Conservation (phyloP, 2,797 vertebrate genomes). For the Scarus forsteni region DNA sequence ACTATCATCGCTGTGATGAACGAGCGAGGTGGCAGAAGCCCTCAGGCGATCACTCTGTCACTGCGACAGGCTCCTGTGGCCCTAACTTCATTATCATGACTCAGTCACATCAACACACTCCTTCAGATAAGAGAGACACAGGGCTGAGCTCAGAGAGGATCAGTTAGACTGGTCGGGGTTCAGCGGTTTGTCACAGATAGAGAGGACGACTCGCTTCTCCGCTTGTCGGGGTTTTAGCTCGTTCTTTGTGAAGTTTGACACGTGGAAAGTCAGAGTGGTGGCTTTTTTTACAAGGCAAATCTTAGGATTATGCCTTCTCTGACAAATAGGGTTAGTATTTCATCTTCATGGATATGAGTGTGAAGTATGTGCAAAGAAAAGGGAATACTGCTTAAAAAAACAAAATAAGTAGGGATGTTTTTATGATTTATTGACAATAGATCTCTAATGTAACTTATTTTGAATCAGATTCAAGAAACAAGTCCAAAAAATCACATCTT, state of each 20-base stretch:
- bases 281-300: background rate
- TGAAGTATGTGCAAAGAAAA: background rate
- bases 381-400: too few species aligned
- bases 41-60: constrained; percentile 72
- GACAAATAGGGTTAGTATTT: background rate
- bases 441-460: too few species aligned
- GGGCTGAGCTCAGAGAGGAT: constrained; percentile 53
- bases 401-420: too few species aligned
- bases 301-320: background rate
- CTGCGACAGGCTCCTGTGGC: constrained; percentile 68
- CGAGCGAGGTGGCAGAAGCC: constrained; percentile 70
- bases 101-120: constrained; percentile 70
- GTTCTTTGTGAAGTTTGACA: constrained; percentile 8
- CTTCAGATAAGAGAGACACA: constrained; percentile 62
- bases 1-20: constrained; percentile 73
- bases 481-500: too few species aligned
- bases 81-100: constrained; percentile 78
- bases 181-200: constrained; percentile 58
- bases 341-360: background rate
- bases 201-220: constrained; percentile 27
- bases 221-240: constrained; percentile 28
- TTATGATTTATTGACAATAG: too few species aligned
- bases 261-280: background rate
- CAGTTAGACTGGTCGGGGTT: constrained; percentile 55
- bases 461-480: too few species aligned